Base-by-base conservation (phyloP, 2,797 vertebrate genomes). In the Sebastes itinus region DNA sequence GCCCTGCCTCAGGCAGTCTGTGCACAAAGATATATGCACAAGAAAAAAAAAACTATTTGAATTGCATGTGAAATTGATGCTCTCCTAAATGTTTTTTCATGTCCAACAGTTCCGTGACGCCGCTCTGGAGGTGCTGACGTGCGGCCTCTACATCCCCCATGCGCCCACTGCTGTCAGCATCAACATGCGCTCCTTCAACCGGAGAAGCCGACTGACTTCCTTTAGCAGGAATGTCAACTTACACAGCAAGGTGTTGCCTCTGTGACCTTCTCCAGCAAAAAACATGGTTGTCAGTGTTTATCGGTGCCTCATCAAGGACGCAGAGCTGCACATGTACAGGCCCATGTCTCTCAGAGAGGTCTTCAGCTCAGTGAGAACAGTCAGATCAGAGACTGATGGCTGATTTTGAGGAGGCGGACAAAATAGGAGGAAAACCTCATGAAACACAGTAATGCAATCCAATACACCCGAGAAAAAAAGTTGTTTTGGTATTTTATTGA, bases 91-190 rank as follows among this genome's bases (percentile, higher is more conserved):
- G 3, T 63, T 2, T 75, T 20, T 84, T 27, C 76, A 14, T 74
- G 3, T 46, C 61, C 64, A 35, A 65, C 82, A 95, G 95, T 95
- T 96, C 38, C 92, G 89, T 23, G 91, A 94, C 4, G 86, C 89
- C 6, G 46, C 95, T 63, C 82, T 95, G 90, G 94, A 96, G 77
- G 73, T 93, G 69, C 77, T 95, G 75, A 94, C 94, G 1, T 95
- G 94, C 10, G 90, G 95, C 63, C 83, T 56, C 32, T 94, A 92
- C 83, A 87, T 94, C 38, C 87, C 94, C 74, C 89, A 63, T 0
- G 75, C 65, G 3, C 46, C 86, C 22, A n/a, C 38, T 33, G 3
- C 35, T 3, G 68, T 84, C 74, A 87, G 67, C 84, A 72, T 94
- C 83, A 84, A 65, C 83, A 90, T 93, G 91, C 54, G 30, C 20